Evolutionary conservation across 2,888 invertebrate genomes (phyloP), one percentile per base, ranked within the genome.

Genomic region (Resseliella maxima): DNA sequence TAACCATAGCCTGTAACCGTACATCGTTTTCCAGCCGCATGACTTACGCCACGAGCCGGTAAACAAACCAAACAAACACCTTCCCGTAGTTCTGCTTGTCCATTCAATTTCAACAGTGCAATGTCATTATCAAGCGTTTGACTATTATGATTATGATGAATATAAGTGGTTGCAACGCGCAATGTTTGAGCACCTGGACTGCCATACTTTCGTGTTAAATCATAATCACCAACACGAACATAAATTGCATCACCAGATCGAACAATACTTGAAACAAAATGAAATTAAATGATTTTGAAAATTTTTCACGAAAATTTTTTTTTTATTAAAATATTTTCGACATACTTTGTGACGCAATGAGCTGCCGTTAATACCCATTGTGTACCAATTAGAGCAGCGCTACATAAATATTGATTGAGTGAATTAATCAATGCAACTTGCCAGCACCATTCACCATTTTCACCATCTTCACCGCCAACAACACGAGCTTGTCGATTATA

Each of bases 371-470:
- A 18, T 6, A 36, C 97, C 98, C 98, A 98, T 90, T 97, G 97
- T 0, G 97, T 97, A 87, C 97, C 98, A 89, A 98, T 97, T 21
- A 98, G 93, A 1, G 97, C 97, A 27, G 97, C 98, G 8, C 98
- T 98, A 90, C 98, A 98, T 72, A 98, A 93, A 91, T 98, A 98
- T 91, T 98, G 98, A 92, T 98, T 98, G 87, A 97, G 92, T 0
- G 97, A 96, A 92, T 98, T 98, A 90, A 98, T 97, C 88, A 98
- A 93, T 0, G 98, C 98, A 88, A 96, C 96, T 92, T 97, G 97
- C 97, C 97, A 97, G 91, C 97, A 97, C 97, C 97, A 98, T 92
- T 97, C 97, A 85, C 96, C 97, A 87, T 97, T 95, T 88, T 95
- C 95, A 0, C 97, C 96, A 90, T 98, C 97, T 90, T 95, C 96